phyloP scores from a whole-genome alignment of 2,797 vertebrate species.

The Corythornis leucogaster region DNA sequence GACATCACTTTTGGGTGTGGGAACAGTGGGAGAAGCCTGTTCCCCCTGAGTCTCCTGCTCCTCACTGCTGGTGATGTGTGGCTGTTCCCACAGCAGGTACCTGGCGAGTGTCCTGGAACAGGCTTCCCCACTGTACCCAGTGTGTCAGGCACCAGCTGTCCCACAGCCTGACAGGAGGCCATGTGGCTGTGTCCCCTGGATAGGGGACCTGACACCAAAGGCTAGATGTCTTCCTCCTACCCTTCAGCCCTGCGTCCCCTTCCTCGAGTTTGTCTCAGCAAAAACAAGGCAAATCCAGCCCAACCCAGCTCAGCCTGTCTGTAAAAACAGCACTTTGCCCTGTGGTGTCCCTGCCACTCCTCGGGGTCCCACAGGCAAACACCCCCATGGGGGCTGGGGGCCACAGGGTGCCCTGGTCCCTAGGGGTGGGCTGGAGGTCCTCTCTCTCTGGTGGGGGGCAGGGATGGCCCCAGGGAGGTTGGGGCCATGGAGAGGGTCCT shows the following conservation, averaged over 20 bases:
- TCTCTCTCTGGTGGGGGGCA: background rate
- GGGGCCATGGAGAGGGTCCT: background rate
- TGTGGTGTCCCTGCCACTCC: background rate
- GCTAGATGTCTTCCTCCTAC: background rate
- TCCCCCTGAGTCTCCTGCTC: background rate
- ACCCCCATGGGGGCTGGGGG: background rate
- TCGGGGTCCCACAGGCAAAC: fast-evolving
- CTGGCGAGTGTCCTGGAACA: fast-evolving
- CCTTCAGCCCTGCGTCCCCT: background rate
- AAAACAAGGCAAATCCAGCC: background rate
- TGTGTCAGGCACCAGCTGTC: background rate
- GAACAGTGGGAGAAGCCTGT: background rate
- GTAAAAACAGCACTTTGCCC: constrained; percentile 49
- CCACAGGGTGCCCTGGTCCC: background rate
- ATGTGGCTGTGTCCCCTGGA: background rate
- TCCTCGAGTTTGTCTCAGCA: background rate
- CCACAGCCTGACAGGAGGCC: background rate
- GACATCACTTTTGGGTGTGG: fast-evolving
- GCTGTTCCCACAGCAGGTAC: background rate
- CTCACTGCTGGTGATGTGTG: background rate
- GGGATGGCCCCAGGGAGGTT: background rate
- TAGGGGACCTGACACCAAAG: background rate
- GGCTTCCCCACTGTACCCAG: background rate
- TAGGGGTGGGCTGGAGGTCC: background rate
- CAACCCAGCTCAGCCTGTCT: background rate